These are phyloP conservation scores for Lissonota sp. DNA, from an alignment of 2,888 invertebrate species.

Conservation along the genomic window DNA sequence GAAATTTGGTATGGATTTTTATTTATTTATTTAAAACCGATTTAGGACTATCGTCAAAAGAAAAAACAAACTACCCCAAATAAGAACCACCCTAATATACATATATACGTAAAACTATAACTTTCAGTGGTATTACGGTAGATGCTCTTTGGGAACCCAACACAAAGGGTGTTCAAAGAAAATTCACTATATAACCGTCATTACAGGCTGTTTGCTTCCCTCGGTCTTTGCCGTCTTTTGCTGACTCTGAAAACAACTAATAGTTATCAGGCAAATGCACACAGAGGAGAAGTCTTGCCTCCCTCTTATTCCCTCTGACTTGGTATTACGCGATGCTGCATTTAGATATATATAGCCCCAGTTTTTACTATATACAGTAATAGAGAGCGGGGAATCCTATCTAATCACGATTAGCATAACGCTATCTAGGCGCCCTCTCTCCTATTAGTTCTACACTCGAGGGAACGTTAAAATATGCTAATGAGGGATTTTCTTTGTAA, in stretches of 20 bases:
- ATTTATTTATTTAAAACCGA: too few relatives aligned
- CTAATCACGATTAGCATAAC: constrained; percentile 65
- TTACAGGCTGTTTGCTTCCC: constrained; percentile 54
- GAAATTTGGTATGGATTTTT: too few relatives aligned
- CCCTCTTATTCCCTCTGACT: not conserved
- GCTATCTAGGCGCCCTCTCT: constrained; percentile 8
- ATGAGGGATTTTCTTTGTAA: constrained; percentile 39
- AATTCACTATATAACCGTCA: constrained; percentile 49
- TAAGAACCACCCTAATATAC: too few relatives aligned
- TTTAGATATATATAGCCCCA: constrained; percentile 26
- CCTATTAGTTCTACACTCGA: constrained; percentile 31
- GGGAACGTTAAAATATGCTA: constrained; percentile 40
- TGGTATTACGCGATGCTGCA: constrained; percentile 16
- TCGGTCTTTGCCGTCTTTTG: constrained; percentile 51
- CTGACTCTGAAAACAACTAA: constrained; percentile 67
- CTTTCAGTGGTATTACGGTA: constrained; percentile 8
- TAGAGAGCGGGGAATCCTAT: constrained; percentile 41
- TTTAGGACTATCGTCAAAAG: too few relatives aligned
- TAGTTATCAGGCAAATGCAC: constrained; percentile 55
- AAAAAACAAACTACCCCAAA: constrained; percentile 28
- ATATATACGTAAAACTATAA: not conserved
- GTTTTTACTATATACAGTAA: constrained; percentile 16
- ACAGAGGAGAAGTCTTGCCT: not conserved
- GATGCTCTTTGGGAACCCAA: constrained; percentile 40
- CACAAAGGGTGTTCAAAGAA: constrained; percentile 53